Base-by-base conservation (phyloP, 1,140 invertebrate species). In the Penaeus vannamei region DNA sequence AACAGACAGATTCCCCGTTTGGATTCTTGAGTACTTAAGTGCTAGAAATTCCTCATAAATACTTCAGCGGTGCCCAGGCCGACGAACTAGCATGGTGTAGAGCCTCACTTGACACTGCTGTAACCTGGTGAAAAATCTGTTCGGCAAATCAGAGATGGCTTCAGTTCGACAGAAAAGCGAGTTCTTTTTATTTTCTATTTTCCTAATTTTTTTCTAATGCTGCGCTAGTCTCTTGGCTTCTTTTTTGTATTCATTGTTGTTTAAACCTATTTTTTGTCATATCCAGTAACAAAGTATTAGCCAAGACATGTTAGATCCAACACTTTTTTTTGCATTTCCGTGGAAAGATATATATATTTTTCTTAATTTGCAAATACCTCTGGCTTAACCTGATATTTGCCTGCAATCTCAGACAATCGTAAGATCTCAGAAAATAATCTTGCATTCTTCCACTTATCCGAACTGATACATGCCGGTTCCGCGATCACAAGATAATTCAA, bases 1-100 rank as follows among this genome's bases (percentile, higher is more conserved):
- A n/a, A n/a, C n/a, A 59, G 80, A 59, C 53, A 59, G 80, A 60
- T 59, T 26, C 53, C 42, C 46, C 26, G 46, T 60, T 46, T 82
- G 61, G 77, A 85, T 85, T 76, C 66, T 76, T 59, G 46, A 85
- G 84, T n/a, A 29, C 61, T n/a, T 76, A 46, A 76, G 29, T 76
- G 84, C 84, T 60, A 85, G 66, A 36, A 85, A 85, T 85, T 29
- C 84, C 84, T 69, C 66, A 85, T 85, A 76, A 85, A 85, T 85
- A 85, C 42, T 85, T 72, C 66, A 85, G 66, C 36, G 66, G 29
- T 46, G 29, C 29, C 62, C 46, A 42, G 83, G 26, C 53, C 46
- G 46, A n/a, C 80, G 23, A 60, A 59, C 23, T 60, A 82, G 80
- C 80, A 82, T 29, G 80, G 23, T 82, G 80, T 82, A 26, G 26